Conservation (phyloP, 2,113 vertebrate species). For the Rhea pennata region DNA sequence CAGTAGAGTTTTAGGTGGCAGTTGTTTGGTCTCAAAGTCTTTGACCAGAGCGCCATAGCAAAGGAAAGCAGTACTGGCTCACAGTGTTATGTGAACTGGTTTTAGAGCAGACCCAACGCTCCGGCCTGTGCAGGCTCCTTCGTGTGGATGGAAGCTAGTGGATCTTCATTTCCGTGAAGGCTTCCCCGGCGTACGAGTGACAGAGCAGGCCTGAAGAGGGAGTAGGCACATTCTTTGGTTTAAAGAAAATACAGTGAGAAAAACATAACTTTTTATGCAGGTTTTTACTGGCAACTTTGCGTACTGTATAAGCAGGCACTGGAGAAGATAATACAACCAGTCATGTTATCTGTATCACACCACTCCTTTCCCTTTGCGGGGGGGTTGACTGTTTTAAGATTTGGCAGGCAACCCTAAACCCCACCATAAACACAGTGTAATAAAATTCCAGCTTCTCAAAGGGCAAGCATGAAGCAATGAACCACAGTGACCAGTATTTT, state of each 20-base stretch:
- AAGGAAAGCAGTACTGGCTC: neutral
- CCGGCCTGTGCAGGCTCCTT: accelerated
- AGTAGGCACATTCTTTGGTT: neutral
- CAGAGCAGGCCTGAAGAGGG: neutral
- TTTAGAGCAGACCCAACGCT: neutral
- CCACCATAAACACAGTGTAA: neutral
- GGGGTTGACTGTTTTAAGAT: no score
- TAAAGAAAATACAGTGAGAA: neutral
- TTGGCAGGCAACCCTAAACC: neutral
- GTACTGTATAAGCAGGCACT: neutral
- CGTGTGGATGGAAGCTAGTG: neutral
- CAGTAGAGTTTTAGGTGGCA: neutral
- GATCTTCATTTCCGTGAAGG: neutral
- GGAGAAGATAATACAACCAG: neutral
- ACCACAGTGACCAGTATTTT: neutral
- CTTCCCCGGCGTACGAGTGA: accelerated
- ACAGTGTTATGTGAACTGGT: neutral
- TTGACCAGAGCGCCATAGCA: neutral
- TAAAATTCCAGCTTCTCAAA: neutral
- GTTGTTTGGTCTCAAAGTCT: neutral
- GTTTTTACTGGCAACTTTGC: neutral
- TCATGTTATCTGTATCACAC: neutral
- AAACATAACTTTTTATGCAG: neutral
- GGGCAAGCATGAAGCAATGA: neutral
- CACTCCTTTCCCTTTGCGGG: neutral